Percentiles rank a stretch among this genome's conserved stretches.
These are phyloP conservation scores for Taenioides sp. DNA, from an alignment of 2,797 vertebrate genomes.

Conservation along the genomic window DNA sequence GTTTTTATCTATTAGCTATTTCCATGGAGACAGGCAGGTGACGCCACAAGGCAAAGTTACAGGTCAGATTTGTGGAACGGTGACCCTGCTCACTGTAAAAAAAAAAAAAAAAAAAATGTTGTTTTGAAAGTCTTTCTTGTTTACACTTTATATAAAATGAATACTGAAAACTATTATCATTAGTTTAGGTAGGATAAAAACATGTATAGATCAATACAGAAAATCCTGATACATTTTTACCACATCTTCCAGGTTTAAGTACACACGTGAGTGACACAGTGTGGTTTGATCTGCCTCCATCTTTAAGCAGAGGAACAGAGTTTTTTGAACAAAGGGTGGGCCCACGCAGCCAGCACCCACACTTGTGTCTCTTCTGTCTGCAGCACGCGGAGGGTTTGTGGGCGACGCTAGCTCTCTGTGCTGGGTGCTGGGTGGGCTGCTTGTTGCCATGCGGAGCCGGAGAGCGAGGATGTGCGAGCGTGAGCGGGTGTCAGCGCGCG, in stretches of 20 bases:
- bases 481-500: conserved; percentile 56
- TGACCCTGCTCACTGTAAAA: too few relatives aligned
- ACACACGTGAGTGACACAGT: conserved; percentile 3
- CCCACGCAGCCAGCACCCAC: conserved; percentile 48
- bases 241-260: background rate
- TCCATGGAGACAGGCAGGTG: too few relatives aligned
- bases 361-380: conserved; percentile 39
- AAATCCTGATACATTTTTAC: background rate
- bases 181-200: too few relatives aligned
- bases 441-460: conserved; percentile 48
- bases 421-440: conserved; percentile 37
- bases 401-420: conserved; percentile 12
- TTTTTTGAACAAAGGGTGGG: conserved; percentile 39
- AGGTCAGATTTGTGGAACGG: too few relatives aligned
- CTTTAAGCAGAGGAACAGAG: conserved; percentile 38
- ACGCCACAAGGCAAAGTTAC: too few relatives aligned
- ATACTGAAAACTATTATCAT: too few relatives aligned
- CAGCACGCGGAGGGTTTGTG: conserved; percentile 36
- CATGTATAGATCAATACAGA: too few relatives aligned
- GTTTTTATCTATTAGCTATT: too few relatives aligned
- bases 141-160: too few relatives aligned
- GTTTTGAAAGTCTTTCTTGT: too few relatives aligned
- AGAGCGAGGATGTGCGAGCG: conserved; percentile 42
- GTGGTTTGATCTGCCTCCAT: conserved; percentile 31
- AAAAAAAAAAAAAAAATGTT: too few relatives aligned